Conservation (phyloP, 2,113 vertebrate species). For the Salvator merianae region DNA sequence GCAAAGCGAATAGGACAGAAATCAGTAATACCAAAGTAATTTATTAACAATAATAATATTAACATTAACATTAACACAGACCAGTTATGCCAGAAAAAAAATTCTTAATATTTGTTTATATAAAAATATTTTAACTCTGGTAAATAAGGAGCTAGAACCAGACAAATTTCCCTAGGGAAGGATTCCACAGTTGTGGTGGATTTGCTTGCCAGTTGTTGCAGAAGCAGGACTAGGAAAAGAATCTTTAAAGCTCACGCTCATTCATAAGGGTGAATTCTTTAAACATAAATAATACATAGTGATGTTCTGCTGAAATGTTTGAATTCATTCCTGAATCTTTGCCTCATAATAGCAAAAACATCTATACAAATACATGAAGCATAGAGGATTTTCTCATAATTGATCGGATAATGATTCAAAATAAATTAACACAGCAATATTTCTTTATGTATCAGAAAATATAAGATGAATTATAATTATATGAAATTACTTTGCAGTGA, state of each 20-base stretch:
- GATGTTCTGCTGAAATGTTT: neutral
- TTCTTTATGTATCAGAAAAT: conserved; percentile 24
- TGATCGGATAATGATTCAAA: neutral
- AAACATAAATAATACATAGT: neutral
- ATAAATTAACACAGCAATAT: conserved; percentile 26
- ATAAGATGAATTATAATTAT: conserved; percentile 8
- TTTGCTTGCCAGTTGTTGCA: neutral
- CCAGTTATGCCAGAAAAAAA: neutral
- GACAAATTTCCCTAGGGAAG: neutral
- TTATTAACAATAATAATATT: neutral
- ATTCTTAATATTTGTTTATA: neutral
- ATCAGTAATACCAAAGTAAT: neutral
- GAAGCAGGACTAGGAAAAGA: neutral
- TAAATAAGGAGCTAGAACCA: neutral
- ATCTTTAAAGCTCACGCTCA: neutral
- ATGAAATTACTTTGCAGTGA: conserved; percentile 2
- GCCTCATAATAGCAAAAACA: neutral
- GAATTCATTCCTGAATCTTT: neutral
- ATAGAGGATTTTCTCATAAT: neutral
- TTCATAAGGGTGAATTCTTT: neutral
- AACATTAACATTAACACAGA: neutral
- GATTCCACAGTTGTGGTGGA: neutral
- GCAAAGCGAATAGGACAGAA: neutral
- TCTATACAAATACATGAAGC: conserved; percentile 21
- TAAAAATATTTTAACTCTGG: neutral